These are phyloP conservation scores for Theonella swinhoei DNA, from an alignment of 37 sponge, comb jelly and placozoan genomes.

Conservation along the genomic window DNA sequence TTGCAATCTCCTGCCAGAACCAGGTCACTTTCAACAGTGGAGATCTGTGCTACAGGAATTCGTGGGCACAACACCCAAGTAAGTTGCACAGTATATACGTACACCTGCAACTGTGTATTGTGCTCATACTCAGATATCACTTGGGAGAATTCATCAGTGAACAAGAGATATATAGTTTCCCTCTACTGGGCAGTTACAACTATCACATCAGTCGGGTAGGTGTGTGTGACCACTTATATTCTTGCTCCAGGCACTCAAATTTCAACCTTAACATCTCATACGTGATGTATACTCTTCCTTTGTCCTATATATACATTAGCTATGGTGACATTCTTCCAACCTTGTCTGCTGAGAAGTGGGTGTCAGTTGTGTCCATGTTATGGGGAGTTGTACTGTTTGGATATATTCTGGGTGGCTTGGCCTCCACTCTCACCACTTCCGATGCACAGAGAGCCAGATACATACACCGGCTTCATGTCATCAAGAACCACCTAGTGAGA, in stretches of 20 bases:
- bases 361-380: slow-evolving; percentile 54
- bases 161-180: slow-evolving; percentile 50
- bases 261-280: no score
- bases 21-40: not conserved
- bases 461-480: slow-evolving; percentile 53
- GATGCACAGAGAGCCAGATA: slow-evolving; percentile 61
- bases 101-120: not conserved
- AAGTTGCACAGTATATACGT: no score
- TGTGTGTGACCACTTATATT: not conserved
- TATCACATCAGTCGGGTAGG: slow-evolving; percentile 67
- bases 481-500: slow-evolving; percentile 51
- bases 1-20: slow-evolving; percentile 53
- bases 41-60: not conserved
- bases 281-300: no score
- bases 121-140: no score
- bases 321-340: slow-evolving; percentile 80
- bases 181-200: slow-evolving; percentile 78
- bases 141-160: not conserved
- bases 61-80: not conserved
- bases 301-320: slow-evolving; percentile 16
- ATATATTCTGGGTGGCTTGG: slow-evolving; percentile 73
- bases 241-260: not conserved
- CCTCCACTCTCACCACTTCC: slow-evolving; percentile 62
- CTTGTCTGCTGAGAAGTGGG: slow-evolving; percentile 65
- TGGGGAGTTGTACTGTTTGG: slow-evolving; percentile 70